A percentile compares a stretch with the other conserved stretches of the same genome.
Evolutionary conservation across 37 sponge, comb jelly and placozoan genomes (phyloP).

Genomic region (Mnemiopsis leidyi): DNA sequence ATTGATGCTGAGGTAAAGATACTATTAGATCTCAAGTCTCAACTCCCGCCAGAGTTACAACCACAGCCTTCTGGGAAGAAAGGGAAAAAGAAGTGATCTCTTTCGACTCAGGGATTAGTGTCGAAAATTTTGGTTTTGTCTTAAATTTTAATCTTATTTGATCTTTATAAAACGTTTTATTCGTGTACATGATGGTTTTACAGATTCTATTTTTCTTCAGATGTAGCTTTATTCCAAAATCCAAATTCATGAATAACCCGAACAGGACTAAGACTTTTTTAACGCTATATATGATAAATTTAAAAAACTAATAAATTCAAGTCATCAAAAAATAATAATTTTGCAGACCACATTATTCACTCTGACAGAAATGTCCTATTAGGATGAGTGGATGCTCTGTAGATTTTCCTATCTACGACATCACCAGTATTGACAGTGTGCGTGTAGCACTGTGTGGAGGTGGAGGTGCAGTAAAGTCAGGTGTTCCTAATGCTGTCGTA

Average conservation of each 20-base stretch:
- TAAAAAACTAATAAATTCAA: too few species aligned
- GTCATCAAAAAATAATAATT: too few species aligned
- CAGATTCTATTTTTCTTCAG: not conserved
- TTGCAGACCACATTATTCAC: too few species aligned
- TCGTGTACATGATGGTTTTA: not conserved
- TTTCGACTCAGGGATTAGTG: not conserved
- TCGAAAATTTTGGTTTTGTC: not conserved
- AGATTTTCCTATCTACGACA: slow-evolving; percentile 4
- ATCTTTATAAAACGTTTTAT: not conserved
- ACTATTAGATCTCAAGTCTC: slow-evolving; percentile 11
- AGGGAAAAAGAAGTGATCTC: not conserved
- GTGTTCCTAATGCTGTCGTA: slow-evolving; percentile 31
- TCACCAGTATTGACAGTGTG: not conserved
- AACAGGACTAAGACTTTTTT: too few species aligned
- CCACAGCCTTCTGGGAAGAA: slow-evolving; percentile 59
- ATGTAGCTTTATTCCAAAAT: not conserved
- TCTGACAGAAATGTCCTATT: too few species aligned
- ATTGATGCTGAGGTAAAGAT: slow-evolving; percentile 67
- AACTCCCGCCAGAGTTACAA: not conserved
- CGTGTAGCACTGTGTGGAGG: slow-evolving; percentile 26
- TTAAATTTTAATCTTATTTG: not conserved
- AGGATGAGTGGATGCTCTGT: slow-evolving; percentile 10
- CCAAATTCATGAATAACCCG: too few species aligned
- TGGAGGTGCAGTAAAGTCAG: slow-evolving; percentile 7
- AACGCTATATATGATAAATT: too few species aligned